These are phyloP conservation scores for Tillus elongatus DNA, from an alignment of 2,888 invertebrate species.

Conservation along the genomic window DNA sequence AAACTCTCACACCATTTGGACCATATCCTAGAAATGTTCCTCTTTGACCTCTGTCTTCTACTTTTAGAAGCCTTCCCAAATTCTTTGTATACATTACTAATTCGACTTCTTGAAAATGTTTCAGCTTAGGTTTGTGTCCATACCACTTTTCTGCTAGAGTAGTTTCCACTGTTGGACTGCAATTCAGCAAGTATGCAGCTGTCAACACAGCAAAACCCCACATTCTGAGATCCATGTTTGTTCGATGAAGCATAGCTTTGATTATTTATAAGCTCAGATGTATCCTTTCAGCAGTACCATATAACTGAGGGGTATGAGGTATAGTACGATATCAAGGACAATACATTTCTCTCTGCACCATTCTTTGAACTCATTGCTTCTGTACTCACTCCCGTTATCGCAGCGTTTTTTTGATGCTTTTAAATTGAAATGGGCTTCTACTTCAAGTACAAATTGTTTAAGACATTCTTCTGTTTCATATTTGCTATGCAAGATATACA, in stretches of 20 bases:
- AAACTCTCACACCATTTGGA: conserved; percentile 20
- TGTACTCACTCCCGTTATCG: conserved; percentile 23
- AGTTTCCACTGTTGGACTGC: not conserved
- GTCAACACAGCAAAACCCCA: too few relatives aligned
- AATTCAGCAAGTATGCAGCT: not conserved
- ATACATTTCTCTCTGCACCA: conserved; percentile 21
- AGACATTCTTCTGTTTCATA: conserved; percentile 17
- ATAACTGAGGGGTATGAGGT: conserved; percentile 19
- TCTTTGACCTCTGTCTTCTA: too few relatives aligned
- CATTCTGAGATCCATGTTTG: not conserved
- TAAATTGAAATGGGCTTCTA: conserved; percentile 16
- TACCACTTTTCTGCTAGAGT: not conserved
- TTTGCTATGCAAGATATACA: conserved; percentile 24
- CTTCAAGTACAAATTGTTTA: conserved; percentile 18
- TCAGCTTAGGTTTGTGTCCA: conserved; percentile 1
- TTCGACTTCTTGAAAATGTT: not conserved
- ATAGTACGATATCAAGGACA: conserved; percentile 18
- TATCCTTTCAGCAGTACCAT: conserved; percentile 21
- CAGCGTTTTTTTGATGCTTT: conserved; percentile 19
- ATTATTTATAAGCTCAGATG: conserved; percentile 9
- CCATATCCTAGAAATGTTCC: conserved; percentile 18
- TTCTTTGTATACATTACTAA: too few relatives aligned
- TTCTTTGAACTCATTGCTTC: conserved; percentile 14
- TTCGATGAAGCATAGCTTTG: not conserved
- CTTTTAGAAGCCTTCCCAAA: too few relatives aligned